These are phyloP conservation scores for Strix occidentalis DNA, from an alignment of 2,797 vertebrate genomes.

Conservation along the genomic window DNA sequence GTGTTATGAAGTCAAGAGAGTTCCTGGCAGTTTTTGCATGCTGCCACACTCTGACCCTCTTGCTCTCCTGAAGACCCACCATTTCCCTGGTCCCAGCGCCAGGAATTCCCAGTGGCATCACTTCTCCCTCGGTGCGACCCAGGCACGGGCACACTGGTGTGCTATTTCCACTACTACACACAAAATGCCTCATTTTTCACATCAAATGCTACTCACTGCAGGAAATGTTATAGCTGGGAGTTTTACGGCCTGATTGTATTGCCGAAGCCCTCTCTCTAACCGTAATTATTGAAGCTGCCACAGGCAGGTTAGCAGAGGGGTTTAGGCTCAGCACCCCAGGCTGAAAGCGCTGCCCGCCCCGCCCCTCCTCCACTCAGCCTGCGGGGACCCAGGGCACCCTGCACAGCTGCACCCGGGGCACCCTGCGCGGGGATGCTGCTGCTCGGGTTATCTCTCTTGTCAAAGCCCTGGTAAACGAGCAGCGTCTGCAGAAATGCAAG, in stretches of 20 bases:
- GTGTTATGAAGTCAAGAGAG: background rate
- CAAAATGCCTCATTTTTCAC: background rate
- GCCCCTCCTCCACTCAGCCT: background rate
- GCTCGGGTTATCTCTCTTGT: accelerated
- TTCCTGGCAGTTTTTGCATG: background rate
- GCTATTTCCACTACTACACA: background rate
- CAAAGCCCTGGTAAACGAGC: accelerated
- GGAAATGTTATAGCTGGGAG: background rate
- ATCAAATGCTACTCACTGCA: background rate
- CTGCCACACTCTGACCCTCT: accelerated
- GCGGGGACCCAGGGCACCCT: background rate
- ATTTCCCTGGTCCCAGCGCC: accelerated
- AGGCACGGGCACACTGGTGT: background rate
- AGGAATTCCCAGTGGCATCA: background rate
- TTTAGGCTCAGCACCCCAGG: background rate
- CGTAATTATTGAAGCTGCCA: background rate
- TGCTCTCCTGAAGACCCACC: accelerated
- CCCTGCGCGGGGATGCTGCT: background rate
- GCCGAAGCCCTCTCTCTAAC: background rate
- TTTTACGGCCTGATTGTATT: background rate
- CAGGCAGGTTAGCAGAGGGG: background rate
- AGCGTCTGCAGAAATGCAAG: accelerated
- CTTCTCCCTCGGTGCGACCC: accelerated
- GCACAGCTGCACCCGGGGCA: too few relatives aligned
- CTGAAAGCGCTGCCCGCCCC: background rate